These are phyloP conservation scores for Morus bassanus DNA, from an alignment of 2,797 vertebrate species.

Conservation along the genomic window DNA sequence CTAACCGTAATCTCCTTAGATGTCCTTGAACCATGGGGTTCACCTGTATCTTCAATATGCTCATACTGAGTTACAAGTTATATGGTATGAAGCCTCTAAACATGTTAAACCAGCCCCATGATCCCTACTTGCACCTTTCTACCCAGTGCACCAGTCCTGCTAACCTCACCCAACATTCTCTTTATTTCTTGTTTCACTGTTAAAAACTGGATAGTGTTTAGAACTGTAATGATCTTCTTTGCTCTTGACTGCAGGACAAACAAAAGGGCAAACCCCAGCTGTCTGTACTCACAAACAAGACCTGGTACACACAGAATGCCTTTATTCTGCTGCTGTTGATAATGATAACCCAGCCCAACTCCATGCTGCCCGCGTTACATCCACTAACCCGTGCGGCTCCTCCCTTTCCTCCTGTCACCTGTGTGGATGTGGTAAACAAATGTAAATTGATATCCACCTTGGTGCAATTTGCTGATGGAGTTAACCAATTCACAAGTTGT, in stretches of 20 bases:
- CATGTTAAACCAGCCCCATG: neutral
- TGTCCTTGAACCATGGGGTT: neutral
- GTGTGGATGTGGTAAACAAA: slow-evolving; percentile 46
- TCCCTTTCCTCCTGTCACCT: slow-evolving; percentile 20
- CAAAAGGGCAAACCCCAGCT: neutral
- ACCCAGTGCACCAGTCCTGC: neutral
- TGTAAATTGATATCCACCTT: neutral
- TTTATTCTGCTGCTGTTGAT: neutral
- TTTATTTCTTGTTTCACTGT: neutral
- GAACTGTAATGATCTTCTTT: neutral
- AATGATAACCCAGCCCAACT: neutral
- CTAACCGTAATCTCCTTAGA: neutral
- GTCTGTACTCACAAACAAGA: neutral
- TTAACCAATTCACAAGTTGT: neutral
- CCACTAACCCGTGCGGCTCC: neutral
- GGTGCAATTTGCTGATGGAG: neutral
- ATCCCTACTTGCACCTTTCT: neutral
- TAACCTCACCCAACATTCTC: neutral
- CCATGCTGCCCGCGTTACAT: rapidly evolving
- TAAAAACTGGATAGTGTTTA: neutral
- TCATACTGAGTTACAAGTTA: neutral
- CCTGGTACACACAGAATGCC: neutral
- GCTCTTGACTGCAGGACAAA: neutral
- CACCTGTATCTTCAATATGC: neutral
- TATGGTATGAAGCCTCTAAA: neutral